phyloP scores from a whole-genome alignment of 2,113 vertebrate genomes.

The Urocolius indicus region DNA sequence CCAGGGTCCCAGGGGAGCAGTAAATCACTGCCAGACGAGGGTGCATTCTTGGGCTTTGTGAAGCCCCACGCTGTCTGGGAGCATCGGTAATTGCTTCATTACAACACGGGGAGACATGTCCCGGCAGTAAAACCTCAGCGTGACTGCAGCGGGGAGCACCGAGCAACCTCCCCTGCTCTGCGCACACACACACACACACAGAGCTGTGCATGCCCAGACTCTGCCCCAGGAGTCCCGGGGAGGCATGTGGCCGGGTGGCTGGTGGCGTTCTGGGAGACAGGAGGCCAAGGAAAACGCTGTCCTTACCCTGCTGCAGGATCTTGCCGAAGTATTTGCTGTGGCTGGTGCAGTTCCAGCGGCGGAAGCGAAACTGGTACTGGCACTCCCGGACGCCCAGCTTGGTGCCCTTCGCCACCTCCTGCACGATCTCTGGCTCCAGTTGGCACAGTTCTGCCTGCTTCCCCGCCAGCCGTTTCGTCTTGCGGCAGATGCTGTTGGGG shows the following conservation, averaged over 20 bases:
- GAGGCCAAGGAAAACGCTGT: neutral
- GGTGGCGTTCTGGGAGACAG: neutral
- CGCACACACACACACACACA: neutral
- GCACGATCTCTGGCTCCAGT: slow-evolving; percentile 94
- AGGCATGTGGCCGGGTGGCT: rapidly evolving
- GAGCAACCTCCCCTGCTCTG: neutral
- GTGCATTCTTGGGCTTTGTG: slow-evolving; percentile 71
- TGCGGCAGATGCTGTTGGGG: slow-evolving; percentile 97
- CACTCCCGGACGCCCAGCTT: slow-evolving; percentile 93
- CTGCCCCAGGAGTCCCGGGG: neutral
- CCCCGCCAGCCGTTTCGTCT: slow-evolving; percentile 91
- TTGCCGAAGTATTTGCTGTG: slow-evolving; percentile 97
- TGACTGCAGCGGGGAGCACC: slow-evolving; percentile 12
- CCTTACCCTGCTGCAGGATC: slow-evolving; percentile 96
- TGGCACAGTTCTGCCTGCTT: slow-evolving; percentile 95
- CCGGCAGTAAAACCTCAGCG: slow-evolving; percentile 63
- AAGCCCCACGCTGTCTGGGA: slow-evolving; percentile 72
- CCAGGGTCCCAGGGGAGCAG: slow-evolving; percentile 47
- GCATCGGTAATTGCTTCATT: slow-evolving; percentile 77
- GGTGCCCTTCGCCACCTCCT: slow-evolving; percentile 93
- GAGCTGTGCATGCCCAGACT: neutral
- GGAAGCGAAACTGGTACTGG: slow-evolving; percentile 95
- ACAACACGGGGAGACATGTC: slow-evolving; percentile 75
- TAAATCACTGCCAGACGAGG: slow-evolving; percentile 74
- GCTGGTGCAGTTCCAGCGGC: slow-evolving; percentile 97